These are phyloP conservation scores for Lasiurus borealis DNA, from an alignment of 2,113 vertebrate species.

Conservation along the genomic window DNA sequence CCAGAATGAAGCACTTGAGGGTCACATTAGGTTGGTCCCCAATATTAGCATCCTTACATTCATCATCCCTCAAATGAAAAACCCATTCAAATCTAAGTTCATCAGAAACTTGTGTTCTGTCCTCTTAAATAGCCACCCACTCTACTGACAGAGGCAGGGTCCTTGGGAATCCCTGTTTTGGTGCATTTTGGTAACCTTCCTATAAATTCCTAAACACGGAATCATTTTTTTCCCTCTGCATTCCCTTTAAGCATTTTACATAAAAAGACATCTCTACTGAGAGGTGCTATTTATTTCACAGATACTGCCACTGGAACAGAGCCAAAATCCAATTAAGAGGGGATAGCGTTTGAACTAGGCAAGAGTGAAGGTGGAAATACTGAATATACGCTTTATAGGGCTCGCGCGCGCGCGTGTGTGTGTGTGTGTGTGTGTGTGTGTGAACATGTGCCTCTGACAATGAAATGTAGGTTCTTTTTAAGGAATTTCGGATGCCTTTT, in stretches of 20 bases:
- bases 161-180: neutral
- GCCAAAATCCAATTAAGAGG: constrained; percentile 88
- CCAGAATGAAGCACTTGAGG: neutral
- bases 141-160: neutral
- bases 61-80: neutral
- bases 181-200: constrained; percentile 26
- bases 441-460: neutral
- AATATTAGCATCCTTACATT: neutral
- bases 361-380: constrained; percentile 72
- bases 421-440: neutral
- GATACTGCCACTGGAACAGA: constrained; percentile 82
- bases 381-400: constrained; percentile 19
- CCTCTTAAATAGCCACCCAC: neutral
- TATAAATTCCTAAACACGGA: constrained; percentile 72
- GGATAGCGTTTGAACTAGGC: constrained; percentile 80
- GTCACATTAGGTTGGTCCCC: neutral
- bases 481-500: constrained; percentile 40
- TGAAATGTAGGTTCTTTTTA: constrained; percentile 54
- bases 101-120: neutral
- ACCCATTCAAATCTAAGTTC: neutral
- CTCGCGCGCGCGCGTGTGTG: neutral
- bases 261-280: constrained; percentile 77
- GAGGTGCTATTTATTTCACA: constrained; percentile 82
- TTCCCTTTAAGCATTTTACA: constrained; percentile 73
- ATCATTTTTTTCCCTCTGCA: constrained; percentile 43